Conservation (phyloP, 2,888 invertebrate genomes). For the Aphelenchoides bicaudatus region DNA sequence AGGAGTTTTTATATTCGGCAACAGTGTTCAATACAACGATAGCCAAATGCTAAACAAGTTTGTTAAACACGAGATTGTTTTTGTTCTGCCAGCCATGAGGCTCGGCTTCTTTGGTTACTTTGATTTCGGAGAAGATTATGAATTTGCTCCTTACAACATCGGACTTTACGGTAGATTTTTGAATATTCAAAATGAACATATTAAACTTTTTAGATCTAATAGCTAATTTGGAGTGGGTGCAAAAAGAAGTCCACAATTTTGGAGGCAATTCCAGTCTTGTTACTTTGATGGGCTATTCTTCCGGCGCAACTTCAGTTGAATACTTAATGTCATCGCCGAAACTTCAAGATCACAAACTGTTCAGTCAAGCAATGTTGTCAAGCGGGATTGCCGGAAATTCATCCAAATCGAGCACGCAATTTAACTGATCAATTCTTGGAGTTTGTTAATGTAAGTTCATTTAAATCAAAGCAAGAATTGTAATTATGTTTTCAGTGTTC, state of each 20-base stretch:
- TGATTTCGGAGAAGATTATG: neutral
- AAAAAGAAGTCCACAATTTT: neutral
- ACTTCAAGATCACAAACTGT: neutral
- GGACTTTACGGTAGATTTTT: constrained; percentile 11
- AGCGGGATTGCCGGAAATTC: too few species aligned
- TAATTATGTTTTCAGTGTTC: too few species aligned
- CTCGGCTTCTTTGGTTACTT: neutral
- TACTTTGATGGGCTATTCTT: neutral
- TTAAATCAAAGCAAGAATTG: too few species aligned
- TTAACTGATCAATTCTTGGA: too few species aligned
- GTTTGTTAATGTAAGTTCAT: too few species aligned
- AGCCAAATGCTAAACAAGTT: too few species aligned
- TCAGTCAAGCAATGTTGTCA: neutral
- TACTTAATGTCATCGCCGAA: neutral
- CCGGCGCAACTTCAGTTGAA: neutral
- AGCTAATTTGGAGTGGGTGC: neutral
- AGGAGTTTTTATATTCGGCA: too few species aligned
- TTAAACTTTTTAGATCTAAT: neutral
- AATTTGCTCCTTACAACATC: neutral
- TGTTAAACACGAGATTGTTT: neutral
- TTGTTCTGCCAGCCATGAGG: neutral
- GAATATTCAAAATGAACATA: too few species aligned
- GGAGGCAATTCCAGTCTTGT: constrained; percentile 1
- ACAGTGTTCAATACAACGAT: too few species aligned
- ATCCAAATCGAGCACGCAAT: too few species aligned